Evolutionary conservation across 2,888 invertebrate genomes (phyloP), one percentile per base, ranked within the genome.

Genomic region (Eristalinus aeneus): DNA sequence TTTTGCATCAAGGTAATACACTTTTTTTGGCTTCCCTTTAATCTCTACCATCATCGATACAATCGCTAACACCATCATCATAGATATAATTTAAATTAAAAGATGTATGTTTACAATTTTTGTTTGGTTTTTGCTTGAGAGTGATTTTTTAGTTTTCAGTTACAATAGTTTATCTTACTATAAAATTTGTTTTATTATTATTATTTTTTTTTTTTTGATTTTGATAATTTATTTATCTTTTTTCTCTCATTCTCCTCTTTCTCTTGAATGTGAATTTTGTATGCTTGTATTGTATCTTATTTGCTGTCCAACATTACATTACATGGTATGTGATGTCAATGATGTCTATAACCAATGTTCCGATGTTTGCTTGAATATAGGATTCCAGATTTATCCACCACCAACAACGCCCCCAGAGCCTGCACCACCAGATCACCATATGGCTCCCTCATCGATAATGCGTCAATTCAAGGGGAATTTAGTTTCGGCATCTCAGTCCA

Each of bases 381-480:
- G 96, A 90, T 96, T 96, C 92, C 96, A 96, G 93, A 96, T 96
- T 86, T 97, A 96, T 92, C 96, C 97, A 88, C 96, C 96, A 83
- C 96, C 96, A 72, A 96, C 96, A 89, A 97, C 97, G 88, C 97
- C 97, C 65, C 97, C 97, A 53, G 97, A 97, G 92, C 97, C 97
- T 63, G 96, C 97, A 79, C 97, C 97, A 67, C 96, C 96, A 78
- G 96, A 96, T 92, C 96, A 96, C 92, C 94, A 94, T 90, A 94
- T 95, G 93, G 94, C 94, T 89, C 92, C 92, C 88, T 93, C 92
- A 90, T 92, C 93, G 89, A 92, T 92, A 90, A 92, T 93, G 91
- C 92, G 94, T 89, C 93, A 93, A 90, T 93, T 93, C 88, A 94
- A 93, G 88, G 91, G 93, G 73, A 92, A 91, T 79, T 90, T 93